Conservation (phyloP, 2,888 invertebrate genomes). For the Drosophila hamatofila region DNA sequence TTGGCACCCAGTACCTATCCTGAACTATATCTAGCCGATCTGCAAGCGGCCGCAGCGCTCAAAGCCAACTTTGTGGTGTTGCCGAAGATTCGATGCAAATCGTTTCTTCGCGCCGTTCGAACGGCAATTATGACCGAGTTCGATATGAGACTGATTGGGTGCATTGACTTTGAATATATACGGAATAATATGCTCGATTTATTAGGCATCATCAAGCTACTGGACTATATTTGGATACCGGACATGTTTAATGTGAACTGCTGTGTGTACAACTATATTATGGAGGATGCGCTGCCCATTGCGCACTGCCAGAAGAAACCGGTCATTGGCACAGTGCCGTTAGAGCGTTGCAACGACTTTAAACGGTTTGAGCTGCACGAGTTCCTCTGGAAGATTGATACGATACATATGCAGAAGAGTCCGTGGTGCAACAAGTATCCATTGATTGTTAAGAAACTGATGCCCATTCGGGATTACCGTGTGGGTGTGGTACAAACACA, state of each 20-base stretch:
- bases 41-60: slow-evolving; percentile 63
- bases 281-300: slow-evolving; percentile 76
- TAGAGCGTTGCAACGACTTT: slow-evolving; percentile 83
- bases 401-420: slow-evolving; percentile 84
- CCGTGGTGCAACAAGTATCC: slow-evolving; percentile 82
- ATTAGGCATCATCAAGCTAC: slow-evolving; percentile 73
- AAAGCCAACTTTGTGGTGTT: slow-evolving; percentile 79
- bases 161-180: slow-evolving; percentile 75
- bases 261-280: slow-evolving; percentile 66
- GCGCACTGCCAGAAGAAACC: slow-evolving; percentile 77
- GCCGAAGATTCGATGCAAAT: slow-evolving; percentile 73
- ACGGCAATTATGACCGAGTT: slow-evolving; percentile 42
- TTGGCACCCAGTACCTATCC: slow-evolving; percentile 50
- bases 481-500: slow-evolving; percentile 67
- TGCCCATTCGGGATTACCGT: slow-evolving; percentile 78
- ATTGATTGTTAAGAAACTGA: slow-evolving; percentile 82
- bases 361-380: slow-evolving; percentile 80
- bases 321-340: slow-evolving; percentile 82
- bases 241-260: slow-evolving; percentile 71
- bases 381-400: slow-evolving; percentile 80
- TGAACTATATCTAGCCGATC: slow-evolving; percentile 67
- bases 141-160: slow-evolving; percentile 74
- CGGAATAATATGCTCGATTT: slow-evolving; percentile 79
- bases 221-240: slow-evolving; percentile 83
- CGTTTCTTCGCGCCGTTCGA: slow-evolving; percentile 69